These are phyloP conservation scores for Buceros bicornis DNA, from an alignment of 2,797 vertebrate species.

Conservation along the genomic window DNA sequence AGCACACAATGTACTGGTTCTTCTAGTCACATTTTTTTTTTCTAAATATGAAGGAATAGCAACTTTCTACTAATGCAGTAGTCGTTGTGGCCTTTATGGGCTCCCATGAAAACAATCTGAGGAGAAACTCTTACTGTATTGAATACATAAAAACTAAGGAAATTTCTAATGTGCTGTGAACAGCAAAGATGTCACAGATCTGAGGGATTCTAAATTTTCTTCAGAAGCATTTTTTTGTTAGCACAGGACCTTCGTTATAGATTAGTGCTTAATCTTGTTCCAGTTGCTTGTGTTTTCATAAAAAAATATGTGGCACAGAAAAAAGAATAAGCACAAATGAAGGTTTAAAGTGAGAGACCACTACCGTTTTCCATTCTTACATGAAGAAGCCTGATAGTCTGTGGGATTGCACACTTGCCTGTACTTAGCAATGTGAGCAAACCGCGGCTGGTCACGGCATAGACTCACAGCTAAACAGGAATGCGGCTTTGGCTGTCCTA, in stretches of 20 bases:
- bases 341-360: background rate
- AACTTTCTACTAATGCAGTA: background rate
- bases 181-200: background rate
- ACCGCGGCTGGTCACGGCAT: accelerated
- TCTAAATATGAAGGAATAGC: background rate
- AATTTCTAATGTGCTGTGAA: background rate
- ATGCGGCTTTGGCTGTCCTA: background rate
- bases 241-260: background rate
- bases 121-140: background rate
- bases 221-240: background rate
- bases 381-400: background rate
- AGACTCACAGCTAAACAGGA: background rate
- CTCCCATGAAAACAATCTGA: background rate
- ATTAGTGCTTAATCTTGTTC: background rate
- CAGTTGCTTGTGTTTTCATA: background rate
- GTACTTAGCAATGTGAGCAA: accelerated
- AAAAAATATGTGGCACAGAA: background rate
- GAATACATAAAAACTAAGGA: background rate
- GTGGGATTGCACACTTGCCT: background rate
- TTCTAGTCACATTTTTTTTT: background rate
- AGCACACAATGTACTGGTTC: background rate
- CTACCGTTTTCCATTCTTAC: background rate
- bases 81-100: background rate
- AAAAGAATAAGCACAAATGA: background rate
- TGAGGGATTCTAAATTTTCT: background rate